These are phyloP conservation scores for Magallana angulata DNA, from an alignment of 1,140 invertebrate species.

Conservation along the genomic window DNA sequence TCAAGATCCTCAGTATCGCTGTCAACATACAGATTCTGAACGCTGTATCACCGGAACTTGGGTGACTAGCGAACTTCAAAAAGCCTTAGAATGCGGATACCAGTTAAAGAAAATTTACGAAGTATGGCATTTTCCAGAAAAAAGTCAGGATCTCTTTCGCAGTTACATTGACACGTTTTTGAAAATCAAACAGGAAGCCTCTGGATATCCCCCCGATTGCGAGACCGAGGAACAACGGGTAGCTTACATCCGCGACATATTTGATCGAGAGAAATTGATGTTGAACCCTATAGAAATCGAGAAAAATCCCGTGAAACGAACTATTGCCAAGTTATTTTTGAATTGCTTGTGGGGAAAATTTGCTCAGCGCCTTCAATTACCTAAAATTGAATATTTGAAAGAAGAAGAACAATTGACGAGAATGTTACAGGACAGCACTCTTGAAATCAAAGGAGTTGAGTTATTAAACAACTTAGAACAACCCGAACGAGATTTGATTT, in stretches of 20 bases:
- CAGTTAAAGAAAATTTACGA: not conserved
- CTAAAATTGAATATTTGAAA: conserved; percentile 1
- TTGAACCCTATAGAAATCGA: conserved; percentile 71
- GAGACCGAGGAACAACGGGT: conserved; percentile 48
- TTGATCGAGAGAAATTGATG: conserved; percentile 69
- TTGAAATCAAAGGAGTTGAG: not conserved
- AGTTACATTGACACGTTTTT: conserved; percentile 61
- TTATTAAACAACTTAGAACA: not conserved
- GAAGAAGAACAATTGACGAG: not conserved
- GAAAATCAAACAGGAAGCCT: conserved; percentile 62
- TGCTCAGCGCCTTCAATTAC: conserved; percentile 32
- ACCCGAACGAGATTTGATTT: not conserved
- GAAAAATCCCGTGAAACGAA: conserved; percentile 72
- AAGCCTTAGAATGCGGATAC: conserved; percentile 38
- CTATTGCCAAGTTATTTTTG: conserved; percentile 63
- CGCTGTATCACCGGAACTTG: conserved; percentile 35
- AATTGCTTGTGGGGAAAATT: conserved; percentile 58
- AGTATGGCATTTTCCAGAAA: conserved; percentile 28
- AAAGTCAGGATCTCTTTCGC: conserved; percentile 46
- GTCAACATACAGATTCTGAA: not conserved
- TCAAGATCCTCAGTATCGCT: not conserved
- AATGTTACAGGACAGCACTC: not conserved
- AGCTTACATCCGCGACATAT: conserved; percentile 70
- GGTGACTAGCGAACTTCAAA: conserved; percentile 15
- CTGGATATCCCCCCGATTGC: conserved; percentile 48